Evolutionary conservation across 2,888 invertebrate species (phyloP).

Genomic region (Sclerodermus sp.): DNA sequence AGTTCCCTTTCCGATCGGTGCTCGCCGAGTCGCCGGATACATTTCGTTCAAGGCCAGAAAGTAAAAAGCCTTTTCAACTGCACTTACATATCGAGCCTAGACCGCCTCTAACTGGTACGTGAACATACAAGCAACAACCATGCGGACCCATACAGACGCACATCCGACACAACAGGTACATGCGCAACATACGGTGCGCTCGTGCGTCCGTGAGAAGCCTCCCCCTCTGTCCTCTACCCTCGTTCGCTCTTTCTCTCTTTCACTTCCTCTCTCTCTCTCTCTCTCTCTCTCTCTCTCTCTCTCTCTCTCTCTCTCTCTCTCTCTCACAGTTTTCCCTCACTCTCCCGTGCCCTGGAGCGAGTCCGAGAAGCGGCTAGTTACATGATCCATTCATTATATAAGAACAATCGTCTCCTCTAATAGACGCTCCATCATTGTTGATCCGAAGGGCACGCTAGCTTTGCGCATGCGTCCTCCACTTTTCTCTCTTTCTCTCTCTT

Average conservation of each 20-base stretch:
- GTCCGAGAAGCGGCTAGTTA: slow-evolving; percentile 49
- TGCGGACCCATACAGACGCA: slow-evolving; percentile 4
- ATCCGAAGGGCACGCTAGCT: slow-evolving; percentile 49
- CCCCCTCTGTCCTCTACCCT: too few species aligned
- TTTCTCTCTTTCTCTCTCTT: slow-evolving; percentile 22
- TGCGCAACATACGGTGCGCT: slow-evolving; percentile 24
- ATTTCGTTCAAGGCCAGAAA: slow-evolving; percentile 56
- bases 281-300: slow-evolving; percentile 13
- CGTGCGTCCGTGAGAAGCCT: slow-evolving; percentile 2
- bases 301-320: neutral
- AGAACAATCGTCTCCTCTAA: slow-evolving; percentile 56
- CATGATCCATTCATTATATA: slow-evolving; percentile 58
- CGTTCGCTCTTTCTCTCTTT: slow-evolving; percentile 11
- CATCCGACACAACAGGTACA: slow-evolving; percentile 34
- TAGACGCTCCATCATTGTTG: slow-evolving; percentile 52
- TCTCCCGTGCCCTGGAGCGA: slow-evolving; percentile 12
- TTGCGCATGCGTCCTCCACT: slow-evolving; percentile 21
- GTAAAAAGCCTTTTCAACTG: slow-evolving; percentile 56
- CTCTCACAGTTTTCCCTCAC: slow-evolving; percentile 1
- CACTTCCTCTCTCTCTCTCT: neutral
- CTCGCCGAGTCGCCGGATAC: slow-evolving; percentile 51
- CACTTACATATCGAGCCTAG: slow-evolving; percentile 35
- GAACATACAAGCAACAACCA: slow-evolving; percentile 8
- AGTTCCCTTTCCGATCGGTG: slow-evolving; percentile 14
- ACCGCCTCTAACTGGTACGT: slow-evolving; percentile 36